Conservation (phyloP, 2,888 invertebrate species). For the Cerceris rybyensis region DNA sequence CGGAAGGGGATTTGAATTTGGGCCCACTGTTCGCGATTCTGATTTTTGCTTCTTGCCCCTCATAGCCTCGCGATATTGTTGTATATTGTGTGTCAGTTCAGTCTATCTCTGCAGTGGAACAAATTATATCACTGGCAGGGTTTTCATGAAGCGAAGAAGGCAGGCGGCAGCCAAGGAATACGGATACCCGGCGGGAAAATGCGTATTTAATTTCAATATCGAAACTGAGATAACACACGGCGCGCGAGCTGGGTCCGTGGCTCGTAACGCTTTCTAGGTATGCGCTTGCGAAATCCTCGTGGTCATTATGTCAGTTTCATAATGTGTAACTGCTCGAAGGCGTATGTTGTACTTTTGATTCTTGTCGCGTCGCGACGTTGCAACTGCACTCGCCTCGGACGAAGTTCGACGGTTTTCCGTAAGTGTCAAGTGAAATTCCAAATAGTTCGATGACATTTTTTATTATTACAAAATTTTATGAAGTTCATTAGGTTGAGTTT, state of each 20-base stretch:
- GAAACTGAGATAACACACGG: slow-evolving; percentile 47
- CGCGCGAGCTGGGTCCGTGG: slow-evolving; percentile 30
- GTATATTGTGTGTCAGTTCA: no score
- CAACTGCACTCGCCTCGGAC: neutral
- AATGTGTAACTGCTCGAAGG: slow-evolving; percentile 46
- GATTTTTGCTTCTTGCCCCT: no score
- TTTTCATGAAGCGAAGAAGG: neutral
- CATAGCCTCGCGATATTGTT: no score
- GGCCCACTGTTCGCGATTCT: no score
- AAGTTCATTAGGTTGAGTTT: no score
- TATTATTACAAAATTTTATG: no score
- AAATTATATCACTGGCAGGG: neutral
- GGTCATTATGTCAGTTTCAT: slow-evolving; percentile 64
- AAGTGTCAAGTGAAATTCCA: neutral
- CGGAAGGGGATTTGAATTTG: no score
- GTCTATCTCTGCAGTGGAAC: neutral
- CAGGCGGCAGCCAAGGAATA: neutral
- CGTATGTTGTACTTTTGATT: slow-evolving; percentile 22
- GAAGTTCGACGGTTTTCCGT: neutral
- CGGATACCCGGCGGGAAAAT: slow-evolving; percentile 26
- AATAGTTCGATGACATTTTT: neutral
- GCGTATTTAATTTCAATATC: slow-evolving; percentile 44
- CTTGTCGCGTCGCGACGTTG: neutral
- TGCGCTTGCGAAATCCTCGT: slow-evolving; percentile 54
- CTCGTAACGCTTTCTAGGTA: slow-evolving; percentile 63